phyloP scores from a whole-genome alignment of 2,888 invertebrate species.

The Sinelater perroti region DNA sequence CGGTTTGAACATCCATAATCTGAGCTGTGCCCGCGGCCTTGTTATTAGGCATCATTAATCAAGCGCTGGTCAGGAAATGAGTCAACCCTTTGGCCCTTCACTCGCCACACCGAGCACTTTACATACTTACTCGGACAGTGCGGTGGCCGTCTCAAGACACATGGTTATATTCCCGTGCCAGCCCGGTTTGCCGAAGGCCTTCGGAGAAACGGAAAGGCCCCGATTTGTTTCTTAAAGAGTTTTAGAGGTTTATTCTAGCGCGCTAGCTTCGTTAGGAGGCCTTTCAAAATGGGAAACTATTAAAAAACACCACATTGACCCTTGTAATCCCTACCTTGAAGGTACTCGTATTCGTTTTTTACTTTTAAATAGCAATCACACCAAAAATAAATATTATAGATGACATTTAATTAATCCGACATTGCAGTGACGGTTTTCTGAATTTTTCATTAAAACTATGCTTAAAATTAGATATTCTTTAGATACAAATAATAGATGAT shows the following conservation, averaged over 20 bases:
- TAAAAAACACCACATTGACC: too few relatives aligned
- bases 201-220: conserved; percentile 7
- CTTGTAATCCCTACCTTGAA: too few relatives aligned
- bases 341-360: too few relatives aligned
- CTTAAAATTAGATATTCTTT: too few relatives aligned
- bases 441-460: too few relatives aligned
- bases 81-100: conserved; percentile 62
- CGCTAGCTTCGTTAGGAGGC: too few relatives aligned
- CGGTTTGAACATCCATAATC: conserved; percentile 52
- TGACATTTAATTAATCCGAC: too few relatives aligned
- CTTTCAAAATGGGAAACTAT: too few relatives aligned
- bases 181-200: conserved; percentile 49
- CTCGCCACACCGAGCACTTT: conserved; percentile 49
- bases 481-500: too few relatives aligned
- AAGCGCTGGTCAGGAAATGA: conserved; percentile 62
- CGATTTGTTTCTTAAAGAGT: conserved; percentile 11
- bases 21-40: conserved; percentile 50
- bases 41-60: conserved; percentile 63
- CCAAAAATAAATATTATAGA: too few relatives aligned
- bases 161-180: conserved; percentile 49
- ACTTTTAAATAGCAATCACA: too few relatives aligned
- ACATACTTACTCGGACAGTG: conserved; percentile 49
- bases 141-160: conserved; percentile 48
- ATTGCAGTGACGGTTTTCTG: too few relatives aligned
- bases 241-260: neutral